Base-by-base conservation (phyloP, 30 jellyfish, hydroid and myxozoan genomes). In the Turritopsis dohrnii region DNA sequence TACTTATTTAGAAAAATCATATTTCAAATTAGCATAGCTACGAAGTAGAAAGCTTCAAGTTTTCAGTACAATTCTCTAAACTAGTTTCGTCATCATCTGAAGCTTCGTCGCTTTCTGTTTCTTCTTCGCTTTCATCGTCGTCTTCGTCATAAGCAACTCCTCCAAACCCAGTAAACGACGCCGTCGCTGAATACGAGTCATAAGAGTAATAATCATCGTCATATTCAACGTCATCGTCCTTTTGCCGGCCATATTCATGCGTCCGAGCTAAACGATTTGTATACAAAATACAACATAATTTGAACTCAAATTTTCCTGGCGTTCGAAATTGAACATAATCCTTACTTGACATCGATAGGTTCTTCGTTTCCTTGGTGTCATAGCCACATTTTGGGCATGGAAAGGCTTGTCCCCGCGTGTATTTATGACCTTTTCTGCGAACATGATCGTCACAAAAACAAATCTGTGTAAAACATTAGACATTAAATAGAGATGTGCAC, bases 391-490 rank as follows among this genome's bases (percentile, higher is more conserved):
- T 93, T 84, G 98, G 98, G 71, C 98, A 93, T 1, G 98, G 96
- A 7, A 81, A 53, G 22, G 87, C 86, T 60, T 93, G 98, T 21
- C 96, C 96, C 21, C 96, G 79, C 16, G 84, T n/a, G 76, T 93
- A 88, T 41, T 88, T 93, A 60, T 85, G 88, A 1, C 98, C 98
- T 76, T 93, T 93, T 28, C 98, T 84, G 72, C 92, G 69, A 9
- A 93, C 96, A 82, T 93, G 98, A 24, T 88, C 96, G 65, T 93
- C 98, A 66, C 98, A 93, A 85, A 31, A 93, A 74, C 98, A 93
- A 53, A 86, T 71, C 98, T 93, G 65, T 41, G 13, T 41, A 5
- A 41, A 41, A 41, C 5, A 41, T 41, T 13, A 41, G 13, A 3
- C 60, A 41, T 41, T 3, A 41, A 41, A 41, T n/a, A n/a, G n/a